Conservation (phyloP, 1,140 invertebrate genomes). For the Rhagoletis pomonella region DNA sequence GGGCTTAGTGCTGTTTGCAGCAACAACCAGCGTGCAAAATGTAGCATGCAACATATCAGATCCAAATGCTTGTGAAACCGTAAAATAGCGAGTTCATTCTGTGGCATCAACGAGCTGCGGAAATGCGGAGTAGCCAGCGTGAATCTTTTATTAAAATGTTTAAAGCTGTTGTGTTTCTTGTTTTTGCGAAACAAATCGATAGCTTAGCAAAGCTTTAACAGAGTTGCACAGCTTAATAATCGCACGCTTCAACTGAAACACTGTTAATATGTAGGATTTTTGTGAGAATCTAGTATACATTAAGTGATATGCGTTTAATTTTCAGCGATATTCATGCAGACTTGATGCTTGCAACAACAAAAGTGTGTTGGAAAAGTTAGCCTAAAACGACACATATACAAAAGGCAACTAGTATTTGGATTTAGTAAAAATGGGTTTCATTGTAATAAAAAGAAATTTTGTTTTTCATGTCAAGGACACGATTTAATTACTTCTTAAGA, state of each 20-base stretch:
- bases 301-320: no score
- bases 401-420: no score
- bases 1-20: conserved; percentile 6
- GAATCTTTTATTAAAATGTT: conserved; percentile 2
- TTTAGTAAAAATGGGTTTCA: no score
- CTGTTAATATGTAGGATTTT: neutral
- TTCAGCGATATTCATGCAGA: no score
- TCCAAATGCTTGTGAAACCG: conserved; percentile 20
- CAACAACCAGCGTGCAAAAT: conserved; percentile 14
- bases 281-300: neutral
- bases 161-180: neutral
- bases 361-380: neutral
- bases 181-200: neutral
- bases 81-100: conserved; percentile 11
- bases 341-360: no score
- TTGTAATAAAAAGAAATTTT: no score
- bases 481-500: no score
- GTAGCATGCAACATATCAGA: conserved; percentile 14
- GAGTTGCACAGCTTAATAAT: conserved; percentile 26
- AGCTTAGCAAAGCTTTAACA: conserved; percentile 25
- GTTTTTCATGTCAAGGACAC: no score
- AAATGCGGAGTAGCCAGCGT: neutral
- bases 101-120: conserved; percentile 3
- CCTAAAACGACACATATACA: neutral
- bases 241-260: neutral